Evolutionary conservation across 1,140 invertebrate genomes (phyloP).

Genomic region (Trachelipus rathkii): DNA sequence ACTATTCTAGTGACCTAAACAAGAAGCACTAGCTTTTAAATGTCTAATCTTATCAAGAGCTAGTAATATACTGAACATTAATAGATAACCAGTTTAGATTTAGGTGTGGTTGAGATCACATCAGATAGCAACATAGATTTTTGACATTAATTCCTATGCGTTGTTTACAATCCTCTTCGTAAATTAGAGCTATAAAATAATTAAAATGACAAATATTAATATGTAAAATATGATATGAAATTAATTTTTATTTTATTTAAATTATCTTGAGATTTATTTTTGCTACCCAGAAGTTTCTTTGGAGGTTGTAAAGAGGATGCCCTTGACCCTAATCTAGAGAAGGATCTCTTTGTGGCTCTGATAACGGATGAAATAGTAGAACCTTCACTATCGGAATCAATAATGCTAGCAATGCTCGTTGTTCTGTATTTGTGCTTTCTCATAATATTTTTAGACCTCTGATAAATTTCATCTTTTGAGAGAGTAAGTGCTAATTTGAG

Average conservation of each 20-base stretch:
- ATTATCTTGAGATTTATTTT: background rate
- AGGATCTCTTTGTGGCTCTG: slow-evolving; percentile 46
- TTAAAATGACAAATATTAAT: too few relatives aligned
- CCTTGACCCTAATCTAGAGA: slow-evolving; percentile 45
- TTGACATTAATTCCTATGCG: too few relatives aligned
- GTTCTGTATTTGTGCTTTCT: slow-evolving; percentile 58
- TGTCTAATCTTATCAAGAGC: too few relatives aligned
- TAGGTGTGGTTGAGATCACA: too few relatives aligned
- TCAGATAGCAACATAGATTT: too few relatives aligned
- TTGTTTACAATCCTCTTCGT: too few relatives aligned
- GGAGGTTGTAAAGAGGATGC: slow-evolving; percentile 41
- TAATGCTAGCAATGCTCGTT: slow-evolving; percentile 34
- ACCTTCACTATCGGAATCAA: slow-evolving; percentile 57
- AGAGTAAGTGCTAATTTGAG: slow-evolving; percentile 77
- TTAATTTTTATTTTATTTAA: background rate
- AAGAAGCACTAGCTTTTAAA: too few relatives aligned
- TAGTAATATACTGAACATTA: too few relatives aligned
- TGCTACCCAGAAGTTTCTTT: slow-evolving; percentile 30
- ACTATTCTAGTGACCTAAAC: too few relatives aligned
- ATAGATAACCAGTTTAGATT: too few relatives aligned
- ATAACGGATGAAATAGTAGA: slow-evolving; percentile 55
- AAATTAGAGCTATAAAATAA: too few relatives aligned
- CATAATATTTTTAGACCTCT: slow-evolving; percentile 80
- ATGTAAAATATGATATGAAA: too few relatives aligned
- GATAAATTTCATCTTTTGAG: slow-evolving; percentile 83